Base-by-base conservation (phyloP, 2,797 vertebrate species). In the Buceros bicornis region DNA sequence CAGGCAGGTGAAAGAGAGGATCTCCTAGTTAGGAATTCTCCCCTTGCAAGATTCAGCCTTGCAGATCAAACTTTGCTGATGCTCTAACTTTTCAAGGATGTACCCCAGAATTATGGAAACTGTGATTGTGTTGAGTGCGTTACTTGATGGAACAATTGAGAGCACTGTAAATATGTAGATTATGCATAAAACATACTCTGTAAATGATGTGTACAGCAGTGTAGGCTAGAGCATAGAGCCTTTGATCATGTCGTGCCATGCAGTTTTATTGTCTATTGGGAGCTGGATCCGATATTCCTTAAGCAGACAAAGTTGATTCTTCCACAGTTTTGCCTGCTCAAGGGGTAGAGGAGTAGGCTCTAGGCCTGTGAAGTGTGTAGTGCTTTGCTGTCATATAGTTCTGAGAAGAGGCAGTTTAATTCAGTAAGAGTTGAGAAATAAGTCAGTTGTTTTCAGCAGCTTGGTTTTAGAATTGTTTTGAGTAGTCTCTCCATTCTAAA, bases 91-190 rank as follows among this genome's bases (percentile, higher is more conserved):
- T 80, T 93, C 93, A 95, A 95, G 85, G 92, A 74, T 98, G 98
- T 98, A 98, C 98, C 98, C 98, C 97, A 97, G 92, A 97, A 96
- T 96, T 83, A 93, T 89, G 87, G 97, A 84, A 98, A 97, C 97
- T 98, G 97, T 98, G 98, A 97, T 96, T 96, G 90, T 95, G 85
- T 97, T 97, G 95, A 95, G 79, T 87, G 47, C 51, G 35, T 92
- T 85, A 92, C 93, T 97, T 97, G 95, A 90, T 97, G 85, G 94
- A 96, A 89, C 51, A 97, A 65, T 94, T 90, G 79, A 82, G 31
- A 95, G 65, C 72, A 69, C 97, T 98, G 97, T 98, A 97, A 96
- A 97, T 97, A 97, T 98, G 97, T 98, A 97, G 79, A 97, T 94
- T 74, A 87, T 91, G 87, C 89, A 50, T 79, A 90, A 94, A 90